phyloP scores from a whole-genome alignment of 1,140 invertebrate genomes.

The Hylaeus anthracinus region DNA sequence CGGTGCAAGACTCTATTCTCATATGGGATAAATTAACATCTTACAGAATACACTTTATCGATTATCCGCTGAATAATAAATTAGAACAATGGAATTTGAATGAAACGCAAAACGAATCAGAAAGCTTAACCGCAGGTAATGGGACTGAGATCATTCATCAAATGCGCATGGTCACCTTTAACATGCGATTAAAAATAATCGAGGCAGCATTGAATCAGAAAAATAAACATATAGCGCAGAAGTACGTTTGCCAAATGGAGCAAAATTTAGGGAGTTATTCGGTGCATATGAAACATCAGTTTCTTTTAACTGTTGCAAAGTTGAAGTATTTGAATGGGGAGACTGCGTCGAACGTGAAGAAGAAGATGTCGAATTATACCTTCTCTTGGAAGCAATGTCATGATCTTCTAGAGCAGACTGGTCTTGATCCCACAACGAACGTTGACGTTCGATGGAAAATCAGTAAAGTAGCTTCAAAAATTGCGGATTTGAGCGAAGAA shows the following conservation, averaged over 20 bases:
- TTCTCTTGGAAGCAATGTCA: conserved; percentile 61
- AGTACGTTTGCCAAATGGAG: conserved; percentile 60
- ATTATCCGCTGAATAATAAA: conserved; percentile 10
- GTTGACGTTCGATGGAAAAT: conserved; percentile 54
- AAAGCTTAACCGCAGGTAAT: not conserved
- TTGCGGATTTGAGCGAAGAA: conserved; percentile 47
- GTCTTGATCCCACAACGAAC: not conserved
- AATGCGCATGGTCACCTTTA: conserved; percentile 5
- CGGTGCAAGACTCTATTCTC: conserved; percentile 60
- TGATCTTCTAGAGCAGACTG: conserved; percentile 14
- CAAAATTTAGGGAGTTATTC: not conserved
- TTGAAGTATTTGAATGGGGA: conserved; percentile 64
- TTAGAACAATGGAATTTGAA: not conserved
- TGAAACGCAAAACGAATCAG: conserved; percentile 4
- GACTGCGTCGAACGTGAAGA: not conserved
- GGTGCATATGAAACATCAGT: conserved; percentile 29
- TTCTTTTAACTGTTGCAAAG: conserved; percentile 47
- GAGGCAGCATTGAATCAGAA: conserved; percentile 74
- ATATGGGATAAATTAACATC: conserved; percentile 70
- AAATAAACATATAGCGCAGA: conserved; percentile 76
- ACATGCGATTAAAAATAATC: conserved; percentile 68
- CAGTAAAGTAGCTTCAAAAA: conserved; percentile 45
- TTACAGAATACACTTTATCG: conserved; percentile 66
- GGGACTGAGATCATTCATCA: not conserved
- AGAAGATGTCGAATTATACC: conserved; percentile 56